phyloP scores from a whole-genome alignment of 2,888 invertebrate genomes.

The Diarsia rubi region DNA sequence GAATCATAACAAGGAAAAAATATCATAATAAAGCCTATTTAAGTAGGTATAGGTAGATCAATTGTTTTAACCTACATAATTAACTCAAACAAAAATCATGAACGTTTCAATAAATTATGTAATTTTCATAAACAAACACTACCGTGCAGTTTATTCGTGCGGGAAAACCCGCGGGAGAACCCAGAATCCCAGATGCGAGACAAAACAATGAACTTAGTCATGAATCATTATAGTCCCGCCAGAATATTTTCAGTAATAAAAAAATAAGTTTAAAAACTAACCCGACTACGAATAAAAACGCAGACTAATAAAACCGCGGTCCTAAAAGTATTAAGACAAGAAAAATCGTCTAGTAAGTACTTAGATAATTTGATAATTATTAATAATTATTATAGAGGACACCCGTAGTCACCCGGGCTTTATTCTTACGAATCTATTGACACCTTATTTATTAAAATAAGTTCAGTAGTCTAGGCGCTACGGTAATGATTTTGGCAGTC shows the following conservation, averaged over 20 bases:
- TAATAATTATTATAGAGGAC: no score
- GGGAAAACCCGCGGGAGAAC: not conserved
- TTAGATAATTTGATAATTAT: no score
- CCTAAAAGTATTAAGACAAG: no score
- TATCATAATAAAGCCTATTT: slow-evolving; percentile 6
- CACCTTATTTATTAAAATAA: no score
- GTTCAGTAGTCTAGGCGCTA: no score
- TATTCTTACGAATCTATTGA: no score
- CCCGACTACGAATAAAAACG: no score
- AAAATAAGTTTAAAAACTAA: no score
- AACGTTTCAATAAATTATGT: not conserved
- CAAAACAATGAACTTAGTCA: not conserved
- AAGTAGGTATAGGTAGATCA: not conserved
- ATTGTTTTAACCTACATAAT: not conserved
- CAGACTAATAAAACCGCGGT: no score
- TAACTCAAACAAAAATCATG: not conserved
- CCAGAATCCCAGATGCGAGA: not conserved
- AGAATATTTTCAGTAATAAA: not conserved
- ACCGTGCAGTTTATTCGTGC: not conserved
- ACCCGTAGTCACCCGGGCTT: no score
- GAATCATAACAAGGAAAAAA: slow-evolving; percentile 31
- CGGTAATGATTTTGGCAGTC: no score
- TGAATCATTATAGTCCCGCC: not conserved
- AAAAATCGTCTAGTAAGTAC: no score
- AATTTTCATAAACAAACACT: not conserved